Conservation (phyloP, 1,140 invertebrate genomes). For the Eupeodes corollae region DNA sequence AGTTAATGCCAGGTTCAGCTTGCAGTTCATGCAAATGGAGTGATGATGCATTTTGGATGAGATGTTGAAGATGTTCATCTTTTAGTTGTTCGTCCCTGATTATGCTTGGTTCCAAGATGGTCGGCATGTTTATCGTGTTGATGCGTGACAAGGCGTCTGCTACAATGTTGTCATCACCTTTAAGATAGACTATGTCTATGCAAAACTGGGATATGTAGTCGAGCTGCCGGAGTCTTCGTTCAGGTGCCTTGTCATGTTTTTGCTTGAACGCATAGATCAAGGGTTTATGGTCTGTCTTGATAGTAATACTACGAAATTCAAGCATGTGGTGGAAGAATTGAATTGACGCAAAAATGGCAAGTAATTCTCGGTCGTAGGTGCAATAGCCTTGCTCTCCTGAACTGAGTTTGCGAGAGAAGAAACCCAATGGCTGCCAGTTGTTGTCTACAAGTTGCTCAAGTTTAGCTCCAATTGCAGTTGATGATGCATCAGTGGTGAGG, state of each 20-base stretch:
- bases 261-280: constrained; percentile 21
- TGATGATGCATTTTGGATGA: no score
- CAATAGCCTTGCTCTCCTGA: constrained; percentile 27
- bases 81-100: no score
- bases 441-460: constrained; percentile 11
- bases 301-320: constrained; percentile 28
- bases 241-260: constrained; percentile 15
- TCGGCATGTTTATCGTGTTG: no score
- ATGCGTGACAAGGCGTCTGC: no score
- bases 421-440: constrained; percentile 24
- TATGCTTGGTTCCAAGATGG: no score
- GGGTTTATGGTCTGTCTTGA: constrained; percentile 36
- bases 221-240: constrained; percentile 20
- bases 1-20: no score
- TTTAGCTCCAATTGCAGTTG: constrained; percentile 13
- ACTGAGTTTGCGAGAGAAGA: constrained; percentile 34
- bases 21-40: no score
- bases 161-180: constrained; percentile 25
- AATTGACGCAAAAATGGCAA: constrained; percentile 37
- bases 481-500: constrained; percentile 15
- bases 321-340: constrained; percentile 36
- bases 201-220: constrained; percentile 34
- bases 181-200: constrained; percentile 25
- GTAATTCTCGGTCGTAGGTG: constrained; percentile 38
- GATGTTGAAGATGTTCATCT: no score